Conservation (phyloP, 2,888 invertebrate species). For the Noctua comes region DNA sequence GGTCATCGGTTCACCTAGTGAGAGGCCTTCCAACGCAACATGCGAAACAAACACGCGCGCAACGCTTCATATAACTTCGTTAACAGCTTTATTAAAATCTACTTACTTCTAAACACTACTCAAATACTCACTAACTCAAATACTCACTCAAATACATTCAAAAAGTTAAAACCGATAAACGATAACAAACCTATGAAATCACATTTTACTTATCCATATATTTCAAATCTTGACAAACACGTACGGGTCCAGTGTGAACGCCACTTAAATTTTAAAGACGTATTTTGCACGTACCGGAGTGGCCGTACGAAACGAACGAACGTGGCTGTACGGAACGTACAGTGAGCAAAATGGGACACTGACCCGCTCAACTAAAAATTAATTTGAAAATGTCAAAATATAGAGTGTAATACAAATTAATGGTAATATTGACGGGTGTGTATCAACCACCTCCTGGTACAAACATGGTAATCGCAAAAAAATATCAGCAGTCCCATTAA, state of each 20-base stretch:
- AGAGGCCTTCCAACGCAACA: too few species aligned
- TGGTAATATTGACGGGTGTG: background rate
- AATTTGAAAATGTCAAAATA: background rate
- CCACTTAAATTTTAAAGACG: constrained; percentile 57
- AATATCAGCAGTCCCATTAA: background rate
- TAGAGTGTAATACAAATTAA: background rate
- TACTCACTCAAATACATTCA: too few species aligned
- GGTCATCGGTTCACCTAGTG: too few species aligned
- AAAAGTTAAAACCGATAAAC: constrained; percentile 21
- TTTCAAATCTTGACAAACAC: constrained; percentile 49
- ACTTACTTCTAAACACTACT: too few species aligned
- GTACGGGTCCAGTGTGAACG: constrained; percentile 38
- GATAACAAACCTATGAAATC: constrained; percentile 28
- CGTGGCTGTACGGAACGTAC: constrained; percentile 34
- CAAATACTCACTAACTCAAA: too few species aligned
- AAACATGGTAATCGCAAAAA: background rate
- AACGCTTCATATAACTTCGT: too few species aligned
- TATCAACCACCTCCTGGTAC: background rate
- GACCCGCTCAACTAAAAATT: background rate
- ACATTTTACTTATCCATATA: constrained; percentile 32
- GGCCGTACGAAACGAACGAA: constrained; percentile 30
- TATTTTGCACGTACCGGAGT: constrained; percentile 56
- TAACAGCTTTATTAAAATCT: background rate
- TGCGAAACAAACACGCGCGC: too few species aligned
- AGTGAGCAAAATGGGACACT: background rate